Conservation (phyloP, 2,113 vertebrate species). For the Charina bottae region DNA sequence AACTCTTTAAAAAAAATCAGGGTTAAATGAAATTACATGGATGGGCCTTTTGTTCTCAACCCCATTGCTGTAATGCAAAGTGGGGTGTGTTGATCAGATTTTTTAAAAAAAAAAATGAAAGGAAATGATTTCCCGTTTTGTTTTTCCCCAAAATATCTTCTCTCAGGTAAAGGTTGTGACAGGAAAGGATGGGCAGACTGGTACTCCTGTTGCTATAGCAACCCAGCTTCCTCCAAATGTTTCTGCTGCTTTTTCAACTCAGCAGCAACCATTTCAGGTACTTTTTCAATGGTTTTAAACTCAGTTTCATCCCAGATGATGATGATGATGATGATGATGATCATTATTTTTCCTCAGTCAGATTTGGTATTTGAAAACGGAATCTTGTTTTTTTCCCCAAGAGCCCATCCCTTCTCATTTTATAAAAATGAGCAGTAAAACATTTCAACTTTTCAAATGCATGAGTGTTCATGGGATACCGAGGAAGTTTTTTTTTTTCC, state of each 20-base stretch:
- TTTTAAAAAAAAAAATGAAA: constrained; percentile 41
- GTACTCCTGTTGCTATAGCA: constrained; percentile 95
- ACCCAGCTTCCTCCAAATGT: constrained; percentile 96
- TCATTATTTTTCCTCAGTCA: constrained; percentile 58
- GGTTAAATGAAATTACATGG: constrained; percentile 8
- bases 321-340: constrained; percentile 39
- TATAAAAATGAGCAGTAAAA: constrained; percentile 42
- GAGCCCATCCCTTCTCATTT: constrained; percentile 68
- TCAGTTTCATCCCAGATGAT: constrained; percentile 76
- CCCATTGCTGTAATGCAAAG: constrained; percentile 49
- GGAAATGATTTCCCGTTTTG: constrained; percentile 72
- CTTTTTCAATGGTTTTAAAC: constrained; percentile 78
- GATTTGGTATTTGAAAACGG: constrained; percentile 67
- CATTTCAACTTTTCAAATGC: constrained; percentile 58
- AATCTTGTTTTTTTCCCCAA: constrained; percentile 63
- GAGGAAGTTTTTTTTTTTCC: constrained; percentile 44
- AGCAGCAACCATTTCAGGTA: constrained; percentile 91
- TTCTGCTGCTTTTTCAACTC: constrained; percentile 92
- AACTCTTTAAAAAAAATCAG: constrained; percentile 22
- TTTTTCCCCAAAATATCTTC: constrained; percentile 70
- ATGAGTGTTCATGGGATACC: constrained; percentile 54
- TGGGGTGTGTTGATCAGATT: constrained; percentile 46
- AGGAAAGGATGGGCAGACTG: constrained; percentile 95
- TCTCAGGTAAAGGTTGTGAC: constrained; percentile 95
- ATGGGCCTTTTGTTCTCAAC: constrained; percentile 48